Conservation (phyloP, 2,797 vertebrate species). For the Borostomias antarcticus region DNA sequence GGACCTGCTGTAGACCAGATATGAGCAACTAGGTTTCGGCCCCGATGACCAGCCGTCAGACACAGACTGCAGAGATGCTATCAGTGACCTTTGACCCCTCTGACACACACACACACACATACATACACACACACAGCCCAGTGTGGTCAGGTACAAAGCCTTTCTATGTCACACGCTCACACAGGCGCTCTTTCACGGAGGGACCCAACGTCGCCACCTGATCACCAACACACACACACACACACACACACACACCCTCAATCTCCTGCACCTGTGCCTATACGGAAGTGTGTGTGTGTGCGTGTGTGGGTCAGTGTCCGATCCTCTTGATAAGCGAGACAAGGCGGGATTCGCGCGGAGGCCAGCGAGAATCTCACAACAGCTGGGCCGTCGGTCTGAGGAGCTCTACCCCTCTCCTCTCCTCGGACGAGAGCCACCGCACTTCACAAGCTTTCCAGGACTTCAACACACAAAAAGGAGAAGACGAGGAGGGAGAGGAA, state of each 20-base stretch:
- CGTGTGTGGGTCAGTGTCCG: background rate
- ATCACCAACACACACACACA: background rate
- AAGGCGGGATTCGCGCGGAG: slow-evolving; percentile 56
- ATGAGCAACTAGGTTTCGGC: background rate
- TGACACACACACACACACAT: background rate
- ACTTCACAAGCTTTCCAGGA: slow-evolving; percentile 95
- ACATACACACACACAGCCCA: background rate
- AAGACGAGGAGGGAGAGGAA: slow-evolving; percentile 52
- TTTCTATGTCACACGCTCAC: background rate
- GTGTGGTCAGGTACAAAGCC: background rate
- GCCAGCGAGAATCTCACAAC: slow-evolving; percentile 75
- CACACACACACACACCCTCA: slow-evolving; percentile 21
- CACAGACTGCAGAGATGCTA: background rate
- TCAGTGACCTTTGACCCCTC: slow-evolving; percentile 2
- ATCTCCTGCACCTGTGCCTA: slow-evolving; percentile 16
- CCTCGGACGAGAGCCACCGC: slow-evolving; percentile 88
- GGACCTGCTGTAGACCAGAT: background rate
- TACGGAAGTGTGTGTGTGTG: background rate
- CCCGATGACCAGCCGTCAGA: background rate
- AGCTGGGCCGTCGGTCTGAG: slow-evolving; percentile 79
- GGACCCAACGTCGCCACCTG: background rate
- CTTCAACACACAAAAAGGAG: slow-evolving; percentile 84
- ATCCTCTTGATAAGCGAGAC: slow-evolving; percentile 47
- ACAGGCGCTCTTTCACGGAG: background rate
- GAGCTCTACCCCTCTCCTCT: slow-evolving; percentile 73